These are phyloP conservation scores for Listronotus bonariensis DNA, from an alignment of 1,140 invertebrate species.

Conservation along the genomic window DNA sequence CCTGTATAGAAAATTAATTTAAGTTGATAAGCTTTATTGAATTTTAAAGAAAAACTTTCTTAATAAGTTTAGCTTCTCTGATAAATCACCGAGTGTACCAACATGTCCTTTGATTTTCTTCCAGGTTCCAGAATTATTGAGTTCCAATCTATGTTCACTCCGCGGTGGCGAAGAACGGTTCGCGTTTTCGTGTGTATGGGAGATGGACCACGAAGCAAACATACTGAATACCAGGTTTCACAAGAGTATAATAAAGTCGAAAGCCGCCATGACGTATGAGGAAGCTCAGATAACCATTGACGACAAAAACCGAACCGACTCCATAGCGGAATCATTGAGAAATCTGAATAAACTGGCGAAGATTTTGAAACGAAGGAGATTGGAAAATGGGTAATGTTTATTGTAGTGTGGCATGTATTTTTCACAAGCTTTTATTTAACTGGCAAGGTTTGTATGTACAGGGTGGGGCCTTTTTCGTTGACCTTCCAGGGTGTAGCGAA, in stretches of 20 bases:
- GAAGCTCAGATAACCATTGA: conserved; percentile 94
- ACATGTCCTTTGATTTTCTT: too few relatives aligned
- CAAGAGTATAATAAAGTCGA: conserved; percentile 91
- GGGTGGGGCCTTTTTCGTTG: too few relatives aligned
- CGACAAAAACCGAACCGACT: conserved; percentile 73
- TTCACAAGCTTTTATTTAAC: too few relatives aligned
- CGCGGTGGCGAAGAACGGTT: conserved; percentile 83
- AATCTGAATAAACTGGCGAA: conserved; percentile 87
- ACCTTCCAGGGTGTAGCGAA: too few relatives aligned
- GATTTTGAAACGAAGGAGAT: conserved; percentile 81
- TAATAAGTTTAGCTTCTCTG: too few relatives aligned
- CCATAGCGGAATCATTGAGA: conserved; percentile 77
- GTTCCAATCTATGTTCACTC: conserved; percentile 91
- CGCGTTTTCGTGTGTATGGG: conserved; percentile 94
- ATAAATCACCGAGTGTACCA: too few relatives aligned
- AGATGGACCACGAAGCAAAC: conserved; percentile 83
- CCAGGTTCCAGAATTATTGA: conserved; percentile 73
- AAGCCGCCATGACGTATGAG: conserved; percentile 91
- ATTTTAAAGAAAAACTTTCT: too few relatives aligned
- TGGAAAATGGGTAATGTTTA: conserved; percentile 79
- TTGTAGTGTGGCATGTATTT: too few relatives aligned
- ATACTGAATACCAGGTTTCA: conserved; percentile 82
- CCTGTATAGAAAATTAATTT: too few relatives aligned
- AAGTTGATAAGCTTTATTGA: too few relatives aligned
- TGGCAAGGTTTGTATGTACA: too few relatives aligned